Base-by-base conservation (phyloP, 2,888 invertebrate genomes). In the Oscheius onirici region DNA sequence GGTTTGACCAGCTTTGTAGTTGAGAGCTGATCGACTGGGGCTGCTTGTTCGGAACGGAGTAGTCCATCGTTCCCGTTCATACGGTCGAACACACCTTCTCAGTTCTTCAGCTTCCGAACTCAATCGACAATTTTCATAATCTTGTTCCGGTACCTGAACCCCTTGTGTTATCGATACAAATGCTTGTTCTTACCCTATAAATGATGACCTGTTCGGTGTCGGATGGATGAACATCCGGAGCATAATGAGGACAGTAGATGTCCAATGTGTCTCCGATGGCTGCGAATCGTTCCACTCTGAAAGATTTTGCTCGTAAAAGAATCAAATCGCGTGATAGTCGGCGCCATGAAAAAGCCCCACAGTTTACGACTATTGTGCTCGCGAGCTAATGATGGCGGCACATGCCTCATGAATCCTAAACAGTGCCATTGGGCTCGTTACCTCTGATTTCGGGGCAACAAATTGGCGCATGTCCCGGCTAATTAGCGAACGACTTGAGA, bases 191-290 rank as follows among this genome's bases (percentile, higher is more conserved):
- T 55, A 81, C 81, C 69, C 81, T 43, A 67, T 80, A 81, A 65
- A 81, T 78, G 54, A 81, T 76, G 10, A 73, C 71, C 66, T 81
- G 77, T 58, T 81, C 81, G 11, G 76, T 78, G 17, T 73, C 76
- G 43, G 72, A 69, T 15, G 54, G 44, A 49, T 66, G 71, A 15
- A 71, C 63, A 28, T 70, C 69, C 26, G 72, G 68, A 40, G 73
- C 77, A 69, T 72, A 77, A 66, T 52, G 75, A 24, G 81, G 81
- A 54, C 81, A 81, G 15, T 74, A 52, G 10, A 81, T 80, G 67
- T 81, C 81, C n/a, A 81, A 67, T 3, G 77, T 74, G 69, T 81
- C 81, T 22, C 79, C 81, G 20, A 78, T 77, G 46, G 78, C 79
- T 15, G 79, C 79, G 46, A 77, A 79, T 43, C 79, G 74, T 72